These are phyloP conservation scores for Clarias laeviceps DNA, from an alignment of 2,797 vertebrate genomes.

Conservation along the genomic window DNA sequence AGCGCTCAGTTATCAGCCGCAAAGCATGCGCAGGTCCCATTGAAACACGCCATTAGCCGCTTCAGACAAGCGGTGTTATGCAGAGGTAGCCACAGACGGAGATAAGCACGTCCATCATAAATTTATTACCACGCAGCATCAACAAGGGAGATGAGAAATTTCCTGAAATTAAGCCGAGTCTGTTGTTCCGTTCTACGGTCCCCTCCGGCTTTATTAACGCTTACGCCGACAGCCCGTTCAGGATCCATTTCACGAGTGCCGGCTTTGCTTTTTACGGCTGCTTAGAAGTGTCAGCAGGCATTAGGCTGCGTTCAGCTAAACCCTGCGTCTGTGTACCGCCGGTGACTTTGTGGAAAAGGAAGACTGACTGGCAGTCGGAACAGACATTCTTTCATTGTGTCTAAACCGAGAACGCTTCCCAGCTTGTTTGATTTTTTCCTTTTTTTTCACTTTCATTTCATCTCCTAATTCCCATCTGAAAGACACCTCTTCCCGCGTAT, in stretches of 20 bases:
- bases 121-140: conserved; percentile 35
- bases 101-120: conserved; percentile 45
- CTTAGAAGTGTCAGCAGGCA: conserved; percentile 57
- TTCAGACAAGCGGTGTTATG: conserved; percentile 34
- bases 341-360: neutral
- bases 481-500: too few species aligned
- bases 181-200: conserved; percentile 42
- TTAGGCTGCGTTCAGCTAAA: conserved; percentile 50
- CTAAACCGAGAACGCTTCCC: too few species aligned
- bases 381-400: neutral
- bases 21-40: conserved; percentile 5
- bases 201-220: conserved; percentile 47
- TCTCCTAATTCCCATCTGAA: too few species aligned
- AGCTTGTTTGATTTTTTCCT: too few species aligned
- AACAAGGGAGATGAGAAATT: conserved; percentile 41
- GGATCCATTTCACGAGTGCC: conserved; percentile 57
- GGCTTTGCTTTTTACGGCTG: conserved; percentile 54
- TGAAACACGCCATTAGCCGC: conserved; percentile 23
- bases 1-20: conserved; percentile 30
- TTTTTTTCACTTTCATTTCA: too few species aligned
- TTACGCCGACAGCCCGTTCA: conserved; percentile 53
- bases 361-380: neutral
- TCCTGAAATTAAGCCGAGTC: conserved; percentile 47
- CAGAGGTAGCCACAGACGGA: conserved; percentile 25
- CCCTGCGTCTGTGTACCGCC: neutral